Evolutionary conservation across 2,113 vertebrate species (phyloP), one percentile per base, ranked within the genome.

Genomic region (Sus scrofa): DNA sequence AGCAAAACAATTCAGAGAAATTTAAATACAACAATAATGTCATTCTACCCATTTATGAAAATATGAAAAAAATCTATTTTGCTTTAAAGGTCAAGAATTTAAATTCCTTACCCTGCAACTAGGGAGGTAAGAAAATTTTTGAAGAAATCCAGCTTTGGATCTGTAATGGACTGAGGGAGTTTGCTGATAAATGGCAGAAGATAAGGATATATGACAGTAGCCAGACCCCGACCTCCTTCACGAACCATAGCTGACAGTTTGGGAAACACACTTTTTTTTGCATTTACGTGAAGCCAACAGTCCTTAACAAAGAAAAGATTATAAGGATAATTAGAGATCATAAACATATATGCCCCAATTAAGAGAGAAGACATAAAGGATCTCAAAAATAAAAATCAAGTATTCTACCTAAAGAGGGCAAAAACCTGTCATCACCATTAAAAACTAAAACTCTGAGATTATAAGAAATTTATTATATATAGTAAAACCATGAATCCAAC

Each of bases 211-310:
- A 99, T 99, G 6, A 99, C 75, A 10, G 99, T 98, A 56, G 99
- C 99, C 94, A 99, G 97, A 67, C 99, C 99, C 91, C 98, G 98
- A 65, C 99, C 99, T 6, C 99, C 99, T 75, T 99, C 99, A 95
- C 98, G 99, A 86, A 99, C 98, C 6, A 99, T 94, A 60, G 96
- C 70, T 98, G 99, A 99, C 1, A 99, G 98, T 97, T 99, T 99
- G 10, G 99, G 99, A 60, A 99, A 98, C 93, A 99, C 99, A 62
- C 99, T 99, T 92, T 99, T 99, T 94, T 96, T 99, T 56, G 99
- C 98, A 97, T 99, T 99, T 14, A 99, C 99, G 39, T 99, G 99
- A 88, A 96, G 98, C 99, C 99, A 99, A 96, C 99, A 99, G 93
- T 99, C 99, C 99, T 99, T 97, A 26, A 77, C 63, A 95, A 96